Evolutionary conservation across 2,888 invertebrate genomes (phyloP).

Genomic region (Pheosia tremula): DNA sequence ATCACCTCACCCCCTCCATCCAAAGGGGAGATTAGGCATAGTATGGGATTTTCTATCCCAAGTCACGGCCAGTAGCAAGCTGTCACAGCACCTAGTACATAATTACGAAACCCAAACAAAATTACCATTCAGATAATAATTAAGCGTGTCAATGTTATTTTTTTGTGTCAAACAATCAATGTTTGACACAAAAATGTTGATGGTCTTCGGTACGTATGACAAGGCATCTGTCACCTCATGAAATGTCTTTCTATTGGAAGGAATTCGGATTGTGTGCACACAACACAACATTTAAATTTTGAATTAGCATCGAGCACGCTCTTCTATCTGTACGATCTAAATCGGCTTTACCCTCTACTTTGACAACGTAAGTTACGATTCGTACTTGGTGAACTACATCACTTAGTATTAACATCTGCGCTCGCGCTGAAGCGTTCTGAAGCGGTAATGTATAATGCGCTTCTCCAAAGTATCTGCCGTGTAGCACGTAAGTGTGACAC

Average conservation of each 20-base stretch:
- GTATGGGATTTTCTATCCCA: no score
- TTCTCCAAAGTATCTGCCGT: conserved; percentile 21
- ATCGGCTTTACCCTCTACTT: conserved; percentile 71
- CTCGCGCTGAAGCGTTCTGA: conserved; percentile 23
- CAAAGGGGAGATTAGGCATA: no score
- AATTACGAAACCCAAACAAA: neutral
- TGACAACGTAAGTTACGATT: conserved; percentile 39
- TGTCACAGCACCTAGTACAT: neutral
- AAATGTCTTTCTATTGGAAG: conserved; percentile 54
- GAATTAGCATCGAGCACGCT: conserved; percentile 70
- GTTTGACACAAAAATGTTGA: neutral
- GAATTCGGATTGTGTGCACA: conserved; percentile 59
- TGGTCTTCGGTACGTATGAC: conserved; percentile 35
- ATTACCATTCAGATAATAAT: neutral
- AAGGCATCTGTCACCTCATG: conserved; percentile 51
- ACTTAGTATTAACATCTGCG: conserved; percentile 21
- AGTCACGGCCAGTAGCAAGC: no score
- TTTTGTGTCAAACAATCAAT: neutral
- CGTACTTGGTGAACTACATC: conserved; percentile 40
- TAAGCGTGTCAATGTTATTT: neutral
- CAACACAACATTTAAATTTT: conserved; percentile 64
- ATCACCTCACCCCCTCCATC: no score
- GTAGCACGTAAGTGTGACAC: conserved; percentile 25
- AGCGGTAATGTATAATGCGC: conserved; percentile 50
- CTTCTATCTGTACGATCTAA: conserved; percentile 72